Percentiles rank a stretch among this genome's conserved stretches.
Evolutionary conservation across 92 coral and sea anemone genomes (phyloP).

Genomic region (Nematostella vectensis): DNA sequence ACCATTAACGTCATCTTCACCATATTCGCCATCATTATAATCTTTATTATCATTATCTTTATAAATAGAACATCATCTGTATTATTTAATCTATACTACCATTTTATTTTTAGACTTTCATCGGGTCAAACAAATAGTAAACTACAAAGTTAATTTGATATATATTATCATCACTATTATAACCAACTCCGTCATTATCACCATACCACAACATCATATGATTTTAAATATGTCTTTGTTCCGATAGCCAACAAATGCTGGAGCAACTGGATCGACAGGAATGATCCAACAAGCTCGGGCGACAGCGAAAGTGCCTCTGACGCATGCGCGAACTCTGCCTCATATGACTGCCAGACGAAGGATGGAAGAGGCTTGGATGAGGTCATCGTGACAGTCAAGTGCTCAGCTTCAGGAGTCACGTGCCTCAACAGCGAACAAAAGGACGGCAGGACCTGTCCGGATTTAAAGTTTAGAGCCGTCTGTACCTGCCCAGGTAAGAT

Average conservation of each 20-base stretch:
- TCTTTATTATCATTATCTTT: too few species aligned
- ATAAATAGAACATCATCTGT: too few species aligned
- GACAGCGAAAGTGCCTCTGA: conserved; percentile 54
- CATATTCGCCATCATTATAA: too few species aligned
- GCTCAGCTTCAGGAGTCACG: conserved; percentile 65
- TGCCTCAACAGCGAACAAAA: conserved; percentile 73
- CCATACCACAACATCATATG: too few species aligned
- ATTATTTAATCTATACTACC: too few species aligned
- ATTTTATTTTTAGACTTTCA: too few species aligned
- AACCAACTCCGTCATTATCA: too few species aligned
- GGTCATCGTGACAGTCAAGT: conserved; percentile 53
- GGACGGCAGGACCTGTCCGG: conserved; percentile 50
- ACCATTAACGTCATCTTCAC: too few species aligned
- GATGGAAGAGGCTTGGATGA: conserved; percentile 52
- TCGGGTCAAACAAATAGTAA: too few species aligned
- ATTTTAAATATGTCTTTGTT: too few species aligned
- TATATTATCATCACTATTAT: too few species aligned
- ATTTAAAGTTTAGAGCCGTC: conserved; percentile 82
- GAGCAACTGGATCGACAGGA: conserved; percentile 78
- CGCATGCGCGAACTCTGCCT: conserved; percentile 54
- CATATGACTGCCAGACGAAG: conserved; percentile 71
- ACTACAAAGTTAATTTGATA: too few species aligned
- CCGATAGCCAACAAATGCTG: conserved; percentile 72
- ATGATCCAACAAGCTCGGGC: conserved; percentile 48
- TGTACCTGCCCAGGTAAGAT: conserved; percentile 78